Conservation (phyloP, 2,888 invertebrate species). For the Ophonus ardosiacus region DNA sequence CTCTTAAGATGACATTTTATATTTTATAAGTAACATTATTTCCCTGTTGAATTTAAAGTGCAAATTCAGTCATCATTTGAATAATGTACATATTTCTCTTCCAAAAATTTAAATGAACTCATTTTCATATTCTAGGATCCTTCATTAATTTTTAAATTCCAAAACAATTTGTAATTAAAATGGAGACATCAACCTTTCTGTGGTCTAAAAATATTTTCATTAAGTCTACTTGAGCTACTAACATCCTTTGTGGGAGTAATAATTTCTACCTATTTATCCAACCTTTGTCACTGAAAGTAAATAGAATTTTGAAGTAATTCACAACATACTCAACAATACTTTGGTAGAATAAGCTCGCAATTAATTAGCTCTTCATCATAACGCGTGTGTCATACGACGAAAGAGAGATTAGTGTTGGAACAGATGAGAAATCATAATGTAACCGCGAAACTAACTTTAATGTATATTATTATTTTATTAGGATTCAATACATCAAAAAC, state of each 20-base stretch:
- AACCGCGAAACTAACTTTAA: background rate
- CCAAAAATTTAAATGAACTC: too few species aligned
- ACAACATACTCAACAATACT: background rate
- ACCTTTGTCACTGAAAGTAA: background rate
- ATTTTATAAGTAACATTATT: too few species aligned
- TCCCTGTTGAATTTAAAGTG: too few species aligned
- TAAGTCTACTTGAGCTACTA: background rate
- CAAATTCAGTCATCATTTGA: too few species aligned
- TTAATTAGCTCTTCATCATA: background rate
- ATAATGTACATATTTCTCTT: too few species aligned
- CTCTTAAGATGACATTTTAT: too few species aligned
- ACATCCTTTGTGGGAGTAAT: background rate
- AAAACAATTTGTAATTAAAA: too few species aligned
- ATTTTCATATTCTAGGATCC: too few species aligned
- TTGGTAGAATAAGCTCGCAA: background rate
- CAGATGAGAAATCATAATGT: constrained; percentile 1
- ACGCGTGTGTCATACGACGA: background rate
- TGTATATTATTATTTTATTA: background rate
- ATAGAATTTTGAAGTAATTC: constrained; percentile 3
- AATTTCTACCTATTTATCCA: background rate
- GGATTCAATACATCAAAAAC: background rate
- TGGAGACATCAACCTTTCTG: background rate
- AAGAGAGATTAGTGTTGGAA: constrained; percentile 2
- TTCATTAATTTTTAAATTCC: too few species aligned
- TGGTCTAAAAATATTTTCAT: background rate